Base-by-base conservation (phyloP, 2,113 vertebrate genomes). In the Oryzias celebensis region DNA sequence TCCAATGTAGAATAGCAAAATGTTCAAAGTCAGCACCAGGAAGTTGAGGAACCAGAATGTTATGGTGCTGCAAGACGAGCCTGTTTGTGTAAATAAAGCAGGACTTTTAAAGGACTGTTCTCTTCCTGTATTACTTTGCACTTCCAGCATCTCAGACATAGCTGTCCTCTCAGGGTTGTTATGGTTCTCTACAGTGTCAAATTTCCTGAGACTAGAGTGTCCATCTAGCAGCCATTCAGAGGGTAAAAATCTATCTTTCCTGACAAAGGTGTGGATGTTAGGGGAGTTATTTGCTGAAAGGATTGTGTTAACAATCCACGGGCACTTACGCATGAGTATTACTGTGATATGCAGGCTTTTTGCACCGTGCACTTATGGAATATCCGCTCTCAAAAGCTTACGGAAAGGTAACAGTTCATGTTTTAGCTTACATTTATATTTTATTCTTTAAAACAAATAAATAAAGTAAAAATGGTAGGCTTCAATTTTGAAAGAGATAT, bases 151-250 rank as follows among this genome's bases (percentile, higher is more conserved):
- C 75, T 75, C 57, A 73, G 73, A 76, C 56, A 51, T 17, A 55
- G 68, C 47, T 13, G 53, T 51, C 62, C 69, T 74, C 68, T 61
- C 55, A 73, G 68, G 73, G 55, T 66, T 55, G 47, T 53, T 42
- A 28, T 50, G 57, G 58, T 68, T 66, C 61, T 28, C 52, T 63
- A 28, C 54, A 41, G 75, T 68, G 65, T 87, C 81, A 74, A 43
- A 69, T 84, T 85, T 76, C 81, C 73, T 67, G 22, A 76, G 62
- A 77, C 62, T 66, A 41, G 48, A 75, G 65, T 65, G 68, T 77
- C 78, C 65, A 43, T 77, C 70, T 49, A 78, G 67, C 62, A 63
- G 59, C 51, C 43, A 58, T 52, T 73, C 48, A 65, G 57, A 53
- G 51, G 47, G 43, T 28, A 52, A 62, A 75, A 58, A 52, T 16